Percentiles rank a stretch among this genome's conserved stretches.
Conservation (phyloP, 2,113 vertebrate species). For the Neotoma lepida region DNA sequence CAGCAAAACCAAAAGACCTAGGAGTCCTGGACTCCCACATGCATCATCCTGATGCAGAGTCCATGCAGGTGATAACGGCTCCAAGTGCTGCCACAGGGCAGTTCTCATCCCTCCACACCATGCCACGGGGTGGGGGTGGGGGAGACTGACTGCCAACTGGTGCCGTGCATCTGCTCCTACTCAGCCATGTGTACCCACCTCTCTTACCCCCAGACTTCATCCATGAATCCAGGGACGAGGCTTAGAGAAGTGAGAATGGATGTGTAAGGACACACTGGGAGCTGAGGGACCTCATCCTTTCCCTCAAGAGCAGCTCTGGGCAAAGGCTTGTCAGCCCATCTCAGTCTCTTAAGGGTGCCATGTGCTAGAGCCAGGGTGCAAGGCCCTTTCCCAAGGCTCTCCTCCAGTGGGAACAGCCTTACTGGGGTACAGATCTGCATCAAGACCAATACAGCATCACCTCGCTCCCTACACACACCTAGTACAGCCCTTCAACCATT, state of each 20-base stretch:
- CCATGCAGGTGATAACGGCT: too few relatives aligned
- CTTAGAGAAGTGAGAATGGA: too few relatives aligned
- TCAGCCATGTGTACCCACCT: background rate
- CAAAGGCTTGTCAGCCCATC: background rate
- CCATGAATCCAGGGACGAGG: background rate
- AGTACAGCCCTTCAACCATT: background rate
- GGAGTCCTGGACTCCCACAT: background rate
- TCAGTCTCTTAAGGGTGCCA: background rate
- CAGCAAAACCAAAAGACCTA: background rate
- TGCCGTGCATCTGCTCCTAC: background rate
- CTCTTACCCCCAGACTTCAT: background rate
- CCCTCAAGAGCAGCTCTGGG: background rate
- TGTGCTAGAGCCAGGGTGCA: background rate
- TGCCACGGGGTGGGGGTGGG: too few relatives aligned
- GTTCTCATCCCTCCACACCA: background rate
- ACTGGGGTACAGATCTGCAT: background rate
- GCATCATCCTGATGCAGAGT: background rate
- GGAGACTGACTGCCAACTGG: background rate
- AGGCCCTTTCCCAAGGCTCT: background rate
- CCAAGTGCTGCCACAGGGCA: background rate
- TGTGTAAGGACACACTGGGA: fast-evolving
- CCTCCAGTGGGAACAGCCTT: background rate
- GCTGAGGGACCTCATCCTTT: background rate
- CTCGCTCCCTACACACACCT: background rate
- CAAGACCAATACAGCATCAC: background rate